Evolutionary conservation across 1,140 invertebrate genomes (phyloP), one percentile per base, ranked within the genome.

Genomic region (Rhopalosiphum maidis): DNA sequence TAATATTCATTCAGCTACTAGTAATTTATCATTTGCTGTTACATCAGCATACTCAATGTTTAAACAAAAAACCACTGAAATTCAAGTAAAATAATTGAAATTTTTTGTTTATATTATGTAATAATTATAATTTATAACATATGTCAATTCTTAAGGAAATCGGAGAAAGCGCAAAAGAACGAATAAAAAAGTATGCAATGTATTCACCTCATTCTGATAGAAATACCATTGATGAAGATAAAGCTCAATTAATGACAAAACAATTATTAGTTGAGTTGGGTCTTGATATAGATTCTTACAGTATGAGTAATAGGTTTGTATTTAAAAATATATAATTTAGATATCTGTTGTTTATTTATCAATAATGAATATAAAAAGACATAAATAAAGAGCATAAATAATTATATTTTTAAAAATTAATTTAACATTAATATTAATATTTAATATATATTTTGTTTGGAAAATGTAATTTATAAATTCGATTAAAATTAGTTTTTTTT

Each of bases 11-110:
- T 94, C 94, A 55, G 94, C 94, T 37, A 95, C 95, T 87, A 95
- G 94, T 89, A 95, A 95, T 94, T 87, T 95, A 25, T 94, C 94
- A 21, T 94, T 94, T 35, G 95, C 94, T 37, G 95, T 96, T 22
- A 95, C 95, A 25, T 96, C 95, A n/a, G 95, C 96, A 1, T 96
- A 95, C 94, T 96, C 96, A 2, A 95, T 95, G 9, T 94, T 96
- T 91, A 94, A 95, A 4, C 96, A 96, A 94, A 96, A 95, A 91
- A 96, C 96, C 9, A 95, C 96, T n/a, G 95, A 96, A 93, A 95
- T 96, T 87, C 96, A 96, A 94, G 96, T 94, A 94, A 93, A 77
- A 35, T 48, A 48, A 23, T 43, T 68, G 0, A 43, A 22, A 68
- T 91, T 22, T 85, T 43, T 46, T 18, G 15, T 51, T 46, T 46